phyloP scores from a whole-genome alignment of 2,888 invertebrate genomes.

The Diarsia mendica region DNA sequence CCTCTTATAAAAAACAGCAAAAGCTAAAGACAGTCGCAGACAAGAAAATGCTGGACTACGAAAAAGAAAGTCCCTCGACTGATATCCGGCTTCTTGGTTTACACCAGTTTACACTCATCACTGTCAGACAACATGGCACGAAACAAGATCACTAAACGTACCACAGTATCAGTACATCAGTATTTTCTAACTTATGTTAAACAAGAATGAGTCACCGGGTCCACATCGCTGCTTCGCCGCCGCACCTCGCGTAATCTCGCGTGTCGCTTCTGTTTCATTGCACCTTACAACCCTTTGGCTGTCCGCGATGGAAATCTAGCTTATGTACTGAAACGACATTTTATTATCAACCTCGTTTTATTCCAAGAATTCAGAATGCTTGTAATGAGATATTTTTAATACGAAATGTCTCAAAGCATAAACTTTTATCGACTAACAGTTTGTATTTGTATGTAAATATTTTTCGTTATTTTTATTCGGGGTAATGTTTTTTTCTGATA shows the following conservation, averaged over 20 bases:
- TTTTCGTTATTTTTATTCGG: slow-evolving; percentile 7
- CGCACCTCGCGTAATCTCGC: slow-evolving; percentile 24
- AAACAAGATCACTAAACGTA: slow-evolving; percentile 26
- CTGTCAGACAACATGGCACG: slow-evolving; percentile 15
- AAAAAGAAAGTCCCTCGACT: neutral
- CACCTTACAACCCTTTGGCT: slow-evolving; percentile 27
- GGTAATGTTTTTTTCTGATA: slow-evolving; percentile 11
- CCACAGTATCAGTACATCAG: neutral
- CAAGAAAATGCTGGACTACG: neutral
- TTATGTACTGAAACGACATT: slow-evolving; percentile 35
- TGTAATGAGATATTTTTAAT: slow-evolving; percentile 27
- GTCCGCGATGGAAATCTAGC: slow-evolving; percentile 50
- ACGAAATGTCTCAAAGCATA: neutral
- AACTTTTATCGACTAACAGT: neutral
- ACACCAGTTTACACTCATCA: slow-evolving; percentile 3
- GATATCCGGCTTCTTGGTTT: neutral
- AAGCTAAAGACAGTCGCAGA: neutral
- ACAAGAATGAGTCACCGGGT: slow-evolving; percentile 35
- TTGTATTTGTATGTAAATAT: neutral
- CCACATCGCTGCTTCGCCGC: neutral
- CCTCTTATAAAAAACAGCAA: too few species aligned
- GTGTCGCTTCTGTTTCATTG: slow-evolving; percentile 27
- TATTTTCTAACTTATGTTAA: slow-evolving; percentile 38
- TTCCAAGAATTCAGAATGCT: slow-evolving; percentile 24
- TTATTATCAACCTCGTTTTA: slow-evolving; percentile 24